Evolutionary conservation across 2,113 vertebrate species (phyloP).

Genomic region (Dasyprocta punctata): DNA sequence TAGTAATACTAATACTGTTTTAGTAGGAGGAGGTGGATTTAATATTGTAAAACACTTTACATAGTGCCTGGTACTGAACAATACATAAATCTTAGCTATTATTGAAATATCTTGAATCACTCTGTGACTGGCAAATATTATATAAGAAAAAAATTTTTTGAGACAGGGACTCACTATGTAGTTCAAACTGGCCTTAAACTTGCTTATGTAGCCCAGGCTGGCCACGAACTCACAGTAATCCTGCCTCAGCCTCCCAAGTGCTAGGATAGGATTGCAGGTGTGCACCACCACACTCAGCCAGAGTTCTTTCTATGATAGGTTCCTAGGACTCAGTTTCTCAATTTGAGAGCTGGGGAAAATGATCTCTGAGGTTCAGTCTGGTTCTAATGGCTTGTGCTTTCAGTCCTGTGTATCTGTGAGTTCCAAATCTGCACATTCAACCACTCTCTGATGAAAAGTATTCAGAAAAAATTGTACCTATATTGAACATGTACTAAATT

Average conservation of each 20-base stretch:
- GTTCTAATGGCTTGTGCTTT: background rate
- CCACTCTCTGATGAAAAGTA: background rate
- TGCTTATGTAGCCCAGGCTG: background rate
- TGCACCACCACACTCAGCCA: background rate
- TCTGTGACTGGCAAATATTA: slow-evolving; percentile 20
- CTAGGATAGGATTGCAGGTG: background rate
- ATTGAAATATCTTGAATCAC: background rate
- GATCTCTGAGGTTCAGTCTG: background rate
- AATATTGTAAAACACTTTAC: background rate
- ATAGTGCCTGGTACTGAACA: background rate
- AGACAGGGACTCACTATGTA: background rate
- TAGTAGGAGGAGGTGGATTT: background rate
- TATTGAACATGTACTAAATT: background rate
- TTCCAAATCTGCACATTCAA: background rate
- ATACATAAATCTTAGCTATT: background rate
- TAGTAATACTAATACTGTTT: background rate
- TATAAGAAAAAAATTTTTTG: background rate
- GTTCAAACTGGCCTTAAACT: background rate
- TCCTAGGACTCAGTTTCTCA: background rate
- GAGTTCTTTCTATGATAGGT: background rate
- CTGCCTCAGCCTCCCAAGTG: background rate
- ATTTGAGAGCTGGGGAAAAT: background rate
- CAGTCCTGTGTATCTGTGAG: too few relatives aligned
- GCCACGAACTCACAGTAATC: background rate
- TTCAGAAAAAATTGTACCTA: background rate